phyloP scores from a whole-genome alignment of 2,888 invertebrate genomes.

The Loripinus fragilis region DNA sequence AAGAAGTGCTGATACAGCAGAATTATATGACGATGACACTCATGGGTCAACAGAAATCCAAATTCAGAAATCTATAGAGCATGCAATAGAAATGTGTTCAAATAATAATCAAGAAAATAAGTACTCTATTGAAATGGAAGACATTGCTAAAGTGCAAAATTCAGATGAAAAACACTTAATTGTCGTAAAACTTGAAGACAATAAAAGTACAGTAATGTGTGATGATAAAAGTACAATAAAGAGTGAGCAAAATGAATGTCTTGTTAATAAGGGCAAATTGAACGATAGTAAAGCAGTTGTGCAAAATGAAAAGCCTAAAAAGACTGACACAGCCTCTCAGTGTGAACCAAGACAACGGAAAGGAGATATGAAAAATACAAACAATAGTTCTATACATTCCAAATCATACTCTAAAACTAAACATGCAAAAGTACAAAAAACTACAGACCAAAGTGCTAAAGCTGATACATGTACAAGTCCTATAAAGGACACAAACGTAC shows the following conservation, averaged over 20 bases:
- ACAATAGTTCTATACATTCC: constrained; percentile 43
- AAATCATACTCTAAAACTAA: constrained; percentile 34
- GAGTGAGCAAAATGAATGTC: not conserved
- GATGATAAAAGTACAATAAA: not conserved
- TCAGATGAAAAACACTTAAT: not conserved
- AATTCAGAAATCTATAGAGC: constrained; percentile 57
- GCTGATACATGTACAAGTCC: not conserved
- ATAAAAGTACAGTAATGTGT: not conserved
- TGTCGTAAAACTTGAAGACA: not conserved
- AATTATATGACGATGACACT: constrained; percentile 54
- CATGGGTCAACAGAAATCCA: constrained; percentile 49
- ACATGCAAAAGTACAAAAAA: constrained; percentile 9
- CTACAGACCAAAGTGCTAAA: not conserved
- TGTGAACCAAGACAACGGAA: constrained; percentile 58
- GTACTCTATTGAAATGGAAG: not conserved
- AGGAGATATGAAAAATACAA: constrained; percentile 12
- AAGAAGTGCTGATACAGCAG: constrained; percentile 48
- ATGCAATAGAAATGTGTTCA: constrained; percentile 59
- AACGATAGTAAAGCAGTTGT: not conserved
- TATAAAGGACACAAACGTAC: not conserved
- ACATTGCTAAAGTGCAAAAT: not conserved
- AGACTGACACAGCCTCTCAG: constrained; percentile 57
- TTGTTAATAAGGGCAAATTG: not conserved
- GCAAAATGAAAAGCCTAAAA: constrained; percentile 46
- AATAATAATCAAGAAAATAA: constrained; percentile 15